Percentiles rank a stretch among this genome's conserved stretches.
Conservation (phyloP, 2,797 vertebrate genomes). For the Prionace glauca region DNA sequence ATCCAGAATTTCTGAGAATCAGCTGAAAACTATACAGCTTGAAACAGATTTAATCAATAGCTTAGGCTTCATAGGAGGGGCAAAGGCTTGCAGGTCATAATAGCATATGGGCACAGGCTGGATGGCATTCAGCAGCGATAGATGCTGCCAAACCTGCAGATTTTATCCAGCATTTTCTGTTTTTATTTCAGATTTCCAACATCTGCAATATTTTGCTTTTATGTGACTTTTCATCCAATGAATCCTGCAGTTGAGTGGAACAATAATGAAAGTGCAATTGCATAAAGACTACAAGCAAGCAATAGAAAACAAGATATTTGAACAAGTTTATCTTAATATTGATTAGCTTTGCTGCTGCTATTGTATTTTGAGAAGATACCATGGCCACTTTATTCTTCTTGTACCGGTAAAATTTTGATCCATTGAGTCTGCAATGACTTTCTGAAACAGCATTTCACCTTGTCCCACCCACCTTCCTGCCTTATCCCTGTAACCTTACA, state of each 20-base stretch:
- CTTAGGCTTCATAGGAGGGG: not conserved
- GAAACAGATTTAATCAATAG: not conserved
- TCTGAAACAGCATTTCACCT: no score
- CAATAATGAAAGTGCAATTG: not conserved
- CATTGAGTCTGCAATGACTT: no score
- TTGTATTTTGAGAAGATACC: not conserved
- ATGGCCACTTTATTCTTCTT: not conserved
- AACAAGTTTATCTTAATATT: not conserved
- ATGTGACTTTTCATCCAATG: not conserved
- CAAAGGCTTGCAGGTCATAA: not conserved
- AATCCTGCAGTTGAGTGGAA: not conserved
- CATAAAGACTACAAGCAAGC: no score
- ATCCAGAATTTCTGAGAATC: not conserved
- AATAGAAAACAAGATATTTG: not conserved
- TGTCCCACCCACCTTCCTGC: no score
- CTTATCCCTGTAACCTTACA: no score
- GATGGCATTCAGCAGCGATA: not conserved
- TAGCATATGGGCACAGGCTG: not conserved
- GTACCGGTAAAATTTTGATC: not conserved
- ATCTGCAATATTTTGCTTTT: no score
- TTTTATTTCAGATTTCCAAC: no score
- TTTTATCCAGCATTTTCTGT: no score
- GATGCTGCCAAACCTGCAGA: no score
- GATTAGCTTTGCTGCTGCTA: not conserved
- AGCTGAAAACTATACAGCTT: no score